These are phyloP conservation scores for Drosophila nikananu DNA, from an alignment of 1,140 invertebrate species.

Conservation along the genomic window DNA sequence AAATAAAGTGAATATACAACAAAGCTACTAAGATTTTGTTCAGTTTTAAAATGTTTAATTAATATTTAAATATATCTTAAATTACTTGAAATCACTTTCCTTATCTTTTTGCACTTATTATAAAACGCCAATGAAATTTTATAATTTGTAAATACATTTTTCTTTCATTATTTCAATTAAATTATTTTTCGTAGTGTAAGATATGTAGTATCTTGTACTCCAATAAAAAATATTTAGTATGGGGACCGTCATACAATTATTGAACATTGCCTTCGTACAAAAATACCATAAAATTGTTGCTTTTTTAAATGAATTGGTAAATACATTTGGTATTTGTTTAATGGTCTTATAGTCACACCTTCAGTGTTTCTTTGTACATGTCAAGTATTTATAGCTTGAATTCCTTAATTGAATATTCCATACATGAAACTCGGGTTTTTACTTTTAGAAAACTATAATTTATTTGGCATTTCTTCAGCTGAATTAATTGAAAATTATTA, in stretches of 20 bases:
- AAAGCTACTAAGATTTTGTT: background rate
- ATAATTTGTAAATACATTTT: no score
- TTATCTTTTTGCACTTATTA: no score
- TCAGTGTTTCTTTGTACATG: conserved; percentile 10
- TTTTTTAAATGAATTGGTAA: conserved; percentile 39
- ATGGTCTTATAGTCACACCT: conserved; percentile 33
- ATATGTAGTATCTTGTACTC: conserved; percentile 16
- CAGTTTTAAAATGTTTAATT: no score
- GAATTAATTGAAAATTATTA: background rate
- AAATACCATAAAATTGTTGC: conserved; percentile 30
- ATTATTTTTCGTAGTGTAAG: conserved; percentile 10
- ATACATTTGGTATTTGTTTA: conserved; percentile 26
- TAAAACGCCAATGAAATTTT: no score
- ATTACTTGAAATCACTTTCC: no score
- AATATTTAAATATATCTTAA: no score
- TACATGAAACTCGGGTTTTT: background rate
- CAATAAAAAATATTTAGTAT: conserved; percentile 48
- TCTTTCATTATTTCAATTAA: background rate
- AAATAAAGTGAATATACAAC: background rate
- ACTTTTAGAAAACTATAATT: conserved; percentile 12
- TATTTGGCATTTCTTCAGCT: background rate
- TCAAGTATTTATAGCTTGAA: conserved; percentile 12
- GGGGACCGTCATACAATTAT: conserved; percentile 26
- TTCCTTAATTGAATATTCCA: conserved; percentile 18
- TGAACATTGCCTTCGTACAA: conserved; percentile 42